Percentiles rank a stretch among this genome's conserved stretches.
Conservation (phyloP, 92 coral and sea anemone genomes). For the Epizoanthus illoricatus region DNA sequence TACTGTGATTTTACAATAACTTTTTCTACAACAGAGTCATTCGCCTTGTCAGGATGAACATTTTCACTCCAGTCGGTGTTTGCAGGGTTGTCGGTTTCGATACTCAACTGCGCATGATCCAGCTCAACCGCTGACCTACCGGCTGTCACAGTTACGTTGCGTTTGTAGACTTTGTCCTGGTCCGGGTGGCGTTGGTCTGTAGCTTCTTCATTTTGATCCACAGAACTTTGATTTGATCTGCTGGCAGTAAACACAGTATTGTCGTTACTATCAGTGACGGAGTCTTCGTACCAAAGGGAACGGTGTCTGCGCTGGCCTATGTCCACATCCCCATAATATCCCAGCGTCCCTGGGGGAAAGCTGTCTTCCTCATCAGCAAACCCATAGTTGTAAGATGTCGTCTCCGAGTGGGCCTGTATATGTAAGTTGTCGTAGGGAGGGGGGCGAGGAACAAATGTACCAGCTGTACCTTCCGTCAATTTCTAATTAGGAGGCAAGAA, state of each 20-base stretch:
- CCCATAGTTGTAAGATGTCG: constrained; percentile 30
- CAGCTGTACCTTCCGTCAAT: not conserved
- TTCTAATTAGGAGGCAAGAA: not conserved
- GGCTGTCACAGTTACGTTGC: not conserved
- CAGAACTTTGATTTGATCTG: constrained; percentile 30
- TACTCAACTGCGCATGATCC: not conserved
- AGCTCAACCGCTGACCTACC: not conserved
- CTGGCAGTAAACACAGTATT: constrained; percentile 20
- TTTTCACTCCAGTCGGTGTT: not conserved
- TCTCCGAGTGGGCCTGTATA: constrained; percentile 2
- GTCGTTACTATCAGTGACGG: constrained; percentile 13
- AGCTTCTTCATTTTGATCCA: not conserved
- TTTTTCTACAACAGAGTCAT: not conserved
- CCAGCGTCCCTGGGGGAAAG: constrained; percentile 4
- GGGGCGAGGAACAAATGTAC: not conserved
- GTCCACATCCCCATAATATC: constrained; percentile 16
- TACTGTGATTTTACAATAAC: constrained; percentile 22
- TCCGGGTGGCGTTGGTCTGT: not conserved
- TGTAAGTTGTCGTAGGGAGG: not conserved
- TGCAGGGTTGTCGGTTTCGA: not conserved
- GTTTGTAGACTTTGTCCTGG: not conserved
- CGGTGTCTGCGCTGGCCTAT: constrained; percentile 16
- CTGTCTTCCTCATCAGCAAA: constrained; percentile 8
- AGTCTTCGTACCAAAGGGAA: constrained; percentile 20
- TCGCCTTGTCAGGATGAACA: not conserved